Conservation (phyloP, 2,888 invertebrate species). For the Unio delphinus region DNA sequence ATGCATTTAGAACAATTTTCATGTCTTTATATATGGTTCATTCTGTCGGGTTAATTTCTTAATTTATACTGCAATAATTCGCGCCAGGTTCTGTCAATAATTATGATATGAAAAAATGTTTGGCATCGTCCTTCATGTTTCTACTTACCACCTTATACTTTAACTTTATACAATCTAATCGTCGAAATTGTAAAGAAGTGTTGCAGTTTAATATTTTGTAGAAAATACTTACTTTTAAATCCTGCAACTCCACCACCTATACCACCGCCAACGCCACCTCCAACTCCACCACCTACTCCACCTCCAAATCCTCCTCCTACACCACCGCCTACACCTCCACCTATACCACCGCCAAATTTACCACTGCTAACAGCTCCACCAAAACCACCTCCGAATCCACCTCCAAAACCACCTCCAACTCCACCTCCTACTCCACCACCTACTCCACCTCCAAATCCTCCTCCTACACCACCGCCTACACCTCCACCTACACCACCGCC, state of each 20-base stretch:
- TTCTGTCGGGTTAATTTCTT: no score
- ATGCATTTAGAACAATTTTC: no score
- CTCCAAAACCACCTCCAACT: background rate
- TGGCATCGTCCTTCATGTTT: no score
- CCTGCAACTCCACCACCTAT: constrained; percentile 2
- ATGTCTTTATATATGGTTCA: no score
- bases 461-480: background rate
- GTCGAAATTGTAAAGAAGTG: no score
- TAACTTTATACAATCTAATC: no score
- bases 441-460: background rate
- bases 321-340: constrained; percentile 4
- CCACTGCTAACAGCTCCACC: background rate
- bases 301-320: constrained; percentile 3
- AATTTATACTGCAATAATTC: no score
- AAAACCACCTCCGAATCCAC: background rate
- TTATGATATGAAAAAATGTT: no score
- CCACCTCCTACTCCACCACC: constrained; percentile 4
- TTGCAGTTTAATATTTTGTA: no score
- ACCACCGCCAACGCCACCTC: constrained; percentile 5
- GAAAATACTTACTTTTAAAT: no score
- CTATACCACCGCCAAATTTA: background rate
- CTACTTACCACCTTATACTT: no score
- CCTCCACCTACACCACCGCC: constrained; percentile 4
- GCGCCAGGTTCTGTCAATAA: no score
- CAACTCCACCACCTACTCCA: constrained; percentile 2